phyloP scores from a whole-genome alignment of 2,113 vertebrate species.

The Rhinoptilus africanus region DNA sequence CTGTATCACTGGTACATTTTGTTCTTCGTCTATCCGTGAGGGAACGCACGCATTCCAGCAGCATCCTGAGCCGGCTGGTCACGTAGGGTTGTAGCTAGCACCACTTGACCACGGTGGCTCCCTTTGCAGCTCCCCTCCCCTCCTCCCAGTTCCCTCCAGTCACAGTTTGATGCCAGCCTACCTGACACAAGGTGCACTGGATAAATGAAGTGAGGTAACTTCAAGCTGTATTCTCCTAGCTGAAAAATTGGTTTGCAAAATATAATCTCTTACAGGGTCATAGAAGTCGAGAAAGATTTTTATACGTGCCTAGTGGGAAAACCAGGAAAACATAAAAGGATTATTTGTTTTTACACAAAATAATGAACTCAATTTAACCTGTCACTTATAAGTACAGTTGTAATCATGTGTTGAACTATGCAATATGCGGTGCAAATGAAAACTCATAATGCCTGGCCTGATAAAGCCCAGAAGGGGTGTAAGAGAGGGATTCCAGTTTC shows the following conservation, averaged over 20 bases:
- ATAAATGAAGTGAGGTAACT: background rate
- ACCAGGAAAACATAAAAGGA: background rate
- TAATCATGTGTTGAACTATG: background rate
- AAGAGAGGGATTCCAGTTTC: background rate
- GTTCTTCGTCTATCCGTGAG: background rate
- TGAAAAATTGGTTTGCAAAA: background rate
- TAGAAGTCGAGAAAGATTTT: background rate
- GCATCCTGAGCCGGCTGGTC: background rate
- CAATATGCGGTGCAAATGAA: background rate
- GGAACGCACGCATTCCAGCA: background rate
- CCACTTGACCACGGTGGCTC: fast-evolving
- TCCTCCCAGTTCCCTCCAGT: background rate
- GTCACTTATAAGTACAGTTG: background rate
- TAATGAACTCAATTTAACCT: background rate
- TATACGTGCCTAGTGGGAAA: background rate
- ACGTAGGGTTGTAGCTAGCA: background rate
- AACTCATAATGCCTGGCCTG: background rate
- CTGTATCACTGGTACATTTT: background rate
- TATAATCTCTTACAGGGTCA: background rate
- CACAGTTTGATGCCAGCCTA: background rate
- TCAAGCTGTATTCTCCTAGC: background rate
- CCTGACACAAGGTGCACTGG: background rate
- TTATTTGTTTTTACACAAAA: background rate
- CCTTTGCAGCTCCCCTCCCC: background rate
- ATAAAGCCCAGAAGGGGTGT: background rate